phyloP scores from a whole-genome alignment of 1,140 invertebrate genomes.

The Pseudomyrmex cubaensis region DNA sequence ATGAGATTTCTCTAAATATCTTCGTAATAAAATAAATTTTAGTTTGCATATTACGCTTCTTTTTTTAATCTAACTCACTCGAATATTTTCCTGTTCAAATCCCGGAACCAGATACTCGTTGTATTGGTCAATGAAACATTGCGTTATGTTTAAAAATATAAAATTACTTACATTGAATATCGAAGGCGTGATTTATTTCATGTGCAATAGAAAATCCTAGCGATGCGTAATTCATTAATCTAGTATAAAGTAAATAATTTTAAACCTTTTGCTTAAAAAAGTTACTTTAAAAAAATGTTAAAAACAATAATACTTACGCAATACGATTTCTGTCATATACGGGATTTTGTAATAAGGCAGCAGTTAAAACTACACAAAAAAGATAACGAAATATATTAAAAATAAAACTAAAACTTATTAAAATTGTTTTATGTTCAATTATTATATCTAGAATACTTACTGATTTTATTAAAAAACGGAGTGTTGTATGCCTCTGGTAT shows the following conservation, averaged over 20 bases:
- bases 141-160: not conserved
- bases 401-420: not conserved
- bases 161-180: not conserved
- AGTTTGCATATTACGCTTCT: no score
- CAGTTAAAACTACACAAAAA: constrained; percentile 11
- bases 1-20: no score
- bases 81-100: not conserved
- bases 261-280: no score
- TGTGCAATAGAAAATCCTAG: not conserved
- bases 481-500: not conserved
- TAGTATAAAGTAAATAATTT: not conserved
- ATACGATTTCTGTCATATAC: not conserved
- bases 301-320: not conserved
- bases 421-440: no score
- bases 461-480: not conserved
- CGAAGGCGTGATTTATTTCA: constrained; percentile 3
- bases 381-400: not conserved
- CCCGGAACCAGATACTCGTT: constrained; percentile 1
- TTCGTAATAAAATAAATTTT: no score
- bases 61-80: not conserved
- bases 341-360: constrained; percentile 11
- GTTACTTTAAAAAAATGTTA: not conserved
- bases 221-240: constrained; percentile 5
- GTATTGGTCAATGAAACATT: constrained; percentile 19
- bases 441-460: no score